Conservation (phyloP, 2,113 vertebrate genomes). For the Stigmatopora argus region DNA sequence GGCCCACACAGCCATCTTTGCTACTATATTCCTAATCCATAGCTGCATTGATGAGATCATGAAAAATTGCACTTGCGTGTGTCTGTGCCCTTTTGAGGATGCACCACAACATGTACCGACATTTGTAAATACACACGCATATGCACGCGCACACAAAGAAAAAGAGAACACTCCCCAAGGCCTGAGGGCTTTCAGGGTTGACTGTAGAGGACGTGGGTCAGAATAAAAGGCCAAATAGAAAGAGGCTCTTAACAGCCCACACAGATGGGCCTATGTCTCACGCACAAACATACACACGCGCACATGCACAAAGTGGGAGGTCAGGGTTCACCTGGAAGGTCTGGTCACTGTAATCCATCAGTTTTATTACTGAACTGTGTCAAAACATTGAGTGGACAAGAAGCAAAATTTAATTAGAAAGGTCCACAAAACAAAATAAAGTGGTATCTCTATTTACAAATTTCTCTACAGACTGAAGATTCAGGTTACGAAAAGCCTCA, state of each 20-base stretch:
- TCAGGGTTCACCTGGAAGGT: slow-evolving; percentile 75
- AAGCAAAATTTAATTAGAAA: slow-evolving; percentile 6
- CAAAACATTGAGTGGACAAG: slow-evolving; percentile 39
- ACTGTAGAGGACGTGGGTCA: slow-evolving; percentile 67
- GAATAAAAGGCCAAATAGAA: slow-evolving; percentile 56
- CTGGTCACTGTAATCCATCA: slow-evolving; percentile 72
- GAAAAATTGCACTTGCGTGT: slow-evolving; percentile 43
- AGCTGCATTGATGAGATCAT: slow-evolving; percentile 73
- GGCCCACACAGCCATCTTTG: slow-evolving; percentile 60
- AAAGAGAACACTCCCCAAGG: slow-evolving; percentile 48
- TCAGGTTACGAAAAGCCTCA: too few relatives aligned
- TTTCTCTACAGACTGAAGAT: too few relatives aligned
- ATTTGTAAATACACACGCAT: slow-evolving; percentile 37
- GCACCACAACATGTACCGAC: slow-evolving; percentile 40
- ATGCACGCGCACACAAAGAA: slow-evolving; percentile 23
- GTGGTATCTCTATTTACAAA: too few relatives aligned
- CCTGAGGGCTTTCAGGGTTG: slow-evolving; percentile 63
- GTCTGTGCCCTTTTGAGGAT: slow-evolving; percentile 42
- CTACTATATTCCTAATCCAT: slow-evolving; percentile 68
- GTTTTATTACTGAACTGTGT: slow-evolving; percentile 66
- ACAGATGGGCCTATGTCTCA: slow-evolving; percentile 70
- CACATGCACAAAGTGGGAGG: slow-evolving; percentile 40
- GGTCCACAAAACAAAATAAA: background rate
- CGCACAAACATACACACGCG: slow-evolving; percentile 30
- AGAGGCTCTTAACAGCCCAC: slow-evolving; percentile 63